Conservation (phyloP, 2,113 vertebrate species). For the Crocuta crocuta region DNA sequence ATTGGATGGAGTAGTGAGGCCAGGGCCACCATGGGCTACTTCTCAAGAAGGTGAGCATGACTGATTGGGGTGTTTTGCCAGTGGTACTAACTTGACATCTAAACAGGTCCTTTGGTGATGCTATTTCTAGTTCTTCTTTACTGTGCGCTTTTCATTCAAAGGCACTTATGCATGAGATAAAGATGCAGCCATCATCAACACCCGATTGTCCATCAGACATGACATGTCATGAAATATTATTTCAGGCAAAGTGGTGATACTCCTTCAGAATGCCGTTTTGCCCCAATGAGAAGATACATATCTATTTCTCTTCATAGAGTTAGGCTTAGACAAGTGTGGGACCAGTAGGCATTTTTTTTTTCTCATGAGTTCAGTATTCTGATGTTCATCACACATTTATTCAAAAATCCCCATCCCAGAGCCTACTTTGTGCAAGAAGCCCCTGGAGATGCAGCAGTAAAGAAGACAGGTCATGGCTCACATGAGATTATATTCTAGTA, state of each 20-base stretch:
- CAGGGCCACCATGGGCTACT: slow-evolving; percentile 51
- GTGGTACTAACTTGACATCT: neutral
- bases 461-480: neutral
- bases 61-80: neutral
- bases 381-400: neutral
- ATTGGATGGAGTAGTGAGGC: slow-evolving; percentile 61
- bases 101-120: neutral
- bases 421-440: neutral
- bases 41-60: neutral
- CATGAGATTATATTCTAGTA: neutral
- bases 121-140: slow-evolving; percentile 13
- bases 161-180: neutral
- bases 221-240: neutral
- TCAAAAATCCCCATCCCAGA: neutral
- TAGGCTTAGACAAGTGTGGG: neutral
- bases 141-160: slow-evolving; percentile 8
- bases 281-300: neutral
- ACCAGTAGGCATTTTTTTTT: neutral
- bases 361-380: neutral
- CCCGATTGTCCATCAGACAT: neutral
- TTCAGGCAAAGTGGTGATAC: neutral
- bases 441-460: neutral
- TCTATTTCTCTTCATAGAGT: neutral
- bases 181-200: neutral
- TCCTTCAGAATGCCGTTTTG: neutral